phyloP scores from a whole-genome alignment of 1,140 invertebrate genomes.

The Homalodisca vitripennis region DNA sequence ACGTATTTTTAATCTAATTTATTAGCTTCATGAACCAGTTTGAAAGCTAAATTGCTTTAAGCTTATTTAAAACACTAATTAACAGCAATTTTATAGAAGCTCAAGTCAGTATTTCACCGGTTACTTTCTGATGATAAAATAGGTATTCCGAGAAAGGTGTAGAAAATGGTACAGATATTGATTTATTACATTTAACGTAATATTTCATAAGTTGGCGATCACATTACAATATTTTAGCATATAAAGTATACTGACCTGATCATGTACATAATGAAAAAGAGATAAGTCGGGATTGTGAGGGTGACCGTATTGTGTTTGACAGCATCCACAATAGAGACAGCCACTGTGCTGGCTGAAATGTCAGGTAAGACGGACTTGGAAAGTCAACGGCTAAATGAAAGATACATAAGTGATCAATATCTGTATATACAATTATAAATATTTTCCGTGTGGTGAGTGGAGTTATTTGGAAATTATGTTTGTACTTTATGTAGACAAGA shows the following conservation, averaged over 20 bases:
- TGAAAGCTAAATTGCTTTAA: no score
- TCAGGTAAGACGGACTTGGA: constrained; percentile 39
- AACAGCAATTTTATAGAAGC: no score
- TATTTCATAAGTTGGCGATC: background rate
- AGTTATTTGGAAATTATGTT: background rate
- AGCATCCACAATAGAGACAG: constrained; percentile 32
- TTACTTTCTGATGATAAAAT: background rate
- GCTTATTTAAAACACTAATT: no score
- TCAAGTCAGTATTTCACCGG: background rate
- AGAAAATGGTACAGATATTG: background rate
- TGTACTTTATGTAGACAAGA: background rate
- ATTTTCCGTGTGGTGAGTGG: background rate
- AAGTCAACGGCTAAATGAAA: background rate
- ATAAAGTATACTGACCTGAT: background rate
- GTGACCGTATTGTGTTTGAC: constrained; percentile 37
- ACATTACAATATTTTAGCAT: background rate
- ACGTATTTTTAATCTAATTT: no score
- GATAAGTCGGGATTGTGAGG: constrained; percentile 37
- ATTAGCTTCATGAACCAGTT: no score
- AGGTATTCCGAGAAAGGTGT: background rate
- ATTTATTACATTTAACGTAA: background rate
- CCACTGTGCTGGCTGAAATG: constrained; percentile 37
- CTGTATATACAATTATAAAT: background rate
- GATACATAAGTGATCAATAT: background rate
- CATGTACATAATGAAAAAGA: constrained; percentile 33